phyloP scores from a whole-genome alignment of 1,140 invertebrate species.

The Cotesia glomerata region DNA sequence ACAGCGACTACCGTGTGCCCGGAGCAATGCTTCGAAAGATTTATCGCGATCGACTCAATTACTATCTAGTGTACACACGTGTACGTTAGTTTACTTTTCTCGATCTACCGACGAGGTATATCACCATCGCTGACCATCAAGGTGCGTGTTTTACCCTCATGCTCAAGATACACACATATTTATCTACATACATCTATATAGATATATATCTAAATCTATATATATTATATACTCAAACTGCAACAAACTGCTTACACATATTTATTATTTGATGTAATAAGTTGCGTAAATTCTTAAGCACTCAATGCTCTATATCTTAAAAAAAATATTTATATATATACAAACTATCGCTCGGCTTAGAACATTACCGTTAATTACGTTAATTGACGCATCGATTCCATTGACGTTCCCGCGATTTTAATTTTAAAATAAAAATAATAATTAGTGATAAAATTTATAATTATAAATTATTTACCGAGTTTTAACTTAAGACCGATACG shows the following conservation, averaged over 20 bases:
- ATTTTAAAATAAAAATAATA: too few species aligned
- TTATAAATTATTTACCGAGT: too few species aligned
- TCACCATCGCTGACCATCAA: slow-evolving; percentile 14
- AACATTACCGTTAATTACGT: slow-evolving; percentile 39
- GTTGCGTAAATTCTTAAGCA: slow-evolving; percentile 6
- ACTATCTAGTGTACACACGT: not conserved
- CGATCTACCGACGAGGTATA: not conserved
- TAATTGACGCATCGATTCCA: slow-evolving; percentile 44
- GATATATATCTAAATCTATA: too few species aligned
- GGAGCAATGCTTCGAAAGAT: not conserved
- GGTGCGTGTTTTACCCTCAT: slow-evolving; percentile 18
- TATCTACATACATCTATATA: too few species aligned
- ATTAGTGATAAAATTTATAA: too few species aligned
- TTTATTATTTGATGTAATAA: too few species aligned
- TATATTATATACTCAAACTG: too few species aligned
- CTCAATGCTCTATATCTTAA: not conserved
- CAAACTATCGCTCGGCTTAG: not conserved
- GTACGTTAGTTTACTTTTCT: not conserved
- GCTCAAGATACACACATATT: not conserved
- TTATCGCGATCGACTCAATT: not conserved
- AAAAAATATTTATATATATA: too few species aligned
- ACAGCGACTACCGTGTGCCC: not conserved
- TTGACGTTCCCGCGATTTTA: not conserved
- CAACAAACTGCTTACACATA: too few species aligned
- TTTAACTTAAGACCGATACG: too few species aligned